phyloP scores from a whole-genome alignment of 2,797 vertebrate genomes.

The Poliocrania exsul region DNA sequence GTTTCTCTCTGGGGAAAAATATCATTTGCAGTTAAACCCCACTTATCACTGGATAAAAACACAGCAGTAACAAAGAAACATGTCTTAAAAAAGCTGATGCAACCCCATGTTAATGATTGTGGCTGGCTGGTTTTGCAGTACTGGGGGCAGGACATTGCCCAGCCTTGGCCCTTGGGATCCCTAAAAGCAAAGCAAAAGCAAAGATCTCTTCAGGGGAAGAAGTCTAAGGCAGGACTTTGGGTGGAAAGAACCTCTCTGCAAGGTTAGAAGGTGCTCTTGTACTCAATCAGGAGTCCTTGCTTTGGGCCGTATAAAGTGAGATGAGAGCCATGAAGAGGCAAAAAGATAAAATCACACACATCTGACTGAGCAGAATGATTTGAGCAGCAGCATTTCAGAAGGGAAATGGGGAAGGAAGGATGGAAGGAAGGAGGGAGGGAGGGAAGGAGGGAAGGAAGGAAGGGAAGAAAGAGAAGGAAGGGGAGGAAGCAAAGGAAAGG shows the following conservation, averaged over 20 bases:
- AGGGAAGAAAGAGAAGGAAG: no score
- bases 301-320: neutral
- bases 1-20: neutral
- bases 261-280: neutral
- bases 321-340: neutral
- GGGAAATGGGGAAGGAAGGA: neutral
- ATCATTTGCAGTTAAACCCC: neutral
- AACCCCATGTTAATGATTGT: neutral
- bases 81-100: neutral
- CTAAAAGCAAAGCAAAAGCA: neutral
- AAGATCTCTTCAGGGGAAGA: neutral
- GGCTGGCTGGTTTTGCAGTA: neutral
- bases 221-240: neutral
- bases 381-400: neutral
- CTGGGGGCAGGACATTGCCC: neutral
- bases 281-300: neutral
- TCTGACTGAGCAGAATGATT: neutral
- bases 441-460: neutral
- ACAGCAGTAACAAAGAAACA: neutral
- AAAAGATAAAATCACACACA: neutral
- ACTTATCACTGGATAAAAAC: neutral
- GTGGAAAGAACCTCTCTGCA: accelerated
- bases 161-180: neutral
- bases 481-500: no score
- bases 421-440: neutral